A percentile compares a stretch with the other conserved stretches of the same genome.
phyloP scores from a whole-genome alignment of 2,113 vertebrate species.

The Hippocampus abdominalis region DNA sequence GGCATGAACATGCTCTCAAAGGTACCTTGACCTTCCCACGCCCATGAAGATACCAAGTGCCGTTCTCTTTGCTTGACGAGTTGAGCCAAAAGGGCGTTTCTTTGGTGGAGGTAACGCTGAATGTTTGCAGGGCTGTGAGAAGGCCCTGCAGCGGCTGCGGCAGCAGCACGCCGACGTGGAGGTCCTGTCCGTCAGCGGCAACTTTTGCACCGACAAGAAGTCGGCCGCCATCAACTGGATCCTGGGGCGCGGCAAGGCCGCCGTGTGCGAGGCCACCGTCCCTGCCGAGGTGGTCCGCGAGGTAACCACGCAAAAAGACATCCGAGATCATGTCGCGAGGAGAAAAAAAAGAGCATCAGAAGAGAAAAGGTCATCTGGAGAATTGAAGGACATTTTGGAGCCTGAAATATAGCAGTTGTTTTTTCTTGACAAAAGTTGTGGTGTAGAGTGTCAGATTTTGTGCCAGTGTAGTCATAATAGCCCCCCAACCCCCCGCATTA shows the following conservation, averaged over 20 bases:
- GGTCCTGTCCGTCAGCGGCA: constrained; percentile 88
- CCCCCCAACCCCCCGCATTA: no score
- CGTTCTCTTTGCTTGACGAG: no score
- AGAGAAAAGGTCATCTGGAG: no score
- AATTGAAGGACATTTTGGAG: no score
- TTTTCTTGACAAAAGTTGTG: no score
- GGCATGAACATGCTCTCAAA: constrained; percentile 99
- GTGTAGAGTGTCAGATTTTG: no score
- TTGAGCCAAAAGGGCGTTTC: no score
- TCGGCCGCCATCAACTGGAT: constrained; percentile 95
- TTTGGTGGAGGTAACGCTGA: not conserved
- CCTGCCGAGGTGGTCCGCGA: constrained; percentile 85
- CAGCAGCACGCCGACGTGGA: constrained; percentile 84
- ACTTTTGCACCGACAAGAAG: constrained; percentile 98
- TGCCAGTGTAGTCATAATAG: no score
- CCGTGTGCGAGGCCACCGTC: constrained; percentile 88
- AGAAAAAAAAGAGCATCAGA: no score
- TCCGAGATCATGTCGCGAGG: no score
- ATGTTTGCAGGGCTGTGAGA: constrained; percentile 84
- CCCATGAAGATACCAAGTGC: no score
- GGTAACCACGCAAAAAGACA: constrained; percentile 58
- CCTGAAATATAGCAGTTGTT: no score
- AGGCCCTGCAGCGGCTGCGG: constrained; percentile 82
- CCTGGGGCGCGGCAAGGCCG: constrained; percentile 91
- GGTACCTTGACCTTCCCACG: constrained; percentile 65